Conservation (phyloP, 2,888 invertebrate genomes). For the Doris montereyensis region DNA sequence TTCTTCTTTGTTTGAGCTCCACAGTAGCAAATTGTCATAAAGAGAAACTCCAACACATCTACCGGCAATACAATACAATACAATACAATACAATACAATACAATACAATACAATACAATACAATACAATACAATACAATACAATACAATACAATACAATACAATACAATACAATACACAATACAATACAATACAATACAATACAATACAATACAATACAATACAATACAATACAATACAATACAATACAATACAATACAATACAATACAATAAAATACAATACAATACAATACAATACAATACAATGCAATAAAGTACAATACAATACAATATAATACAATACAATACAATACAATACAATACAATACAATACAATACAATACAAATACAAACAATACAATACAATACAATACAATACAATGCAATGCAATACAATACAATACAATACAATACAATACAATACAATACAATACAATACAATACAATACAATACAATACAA, state of each 20-base stretch:
- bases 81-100: background rate
- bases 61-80: background rate
- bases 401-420: background rate
- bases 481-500: background rate
- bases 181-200: background rate
- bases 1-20: no score
- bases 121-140: background rate
- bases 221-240: background rate
- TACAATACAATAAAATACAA: background rate
- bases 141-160: background rate
- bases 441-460: background rate
- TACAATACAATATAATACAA: background rate
- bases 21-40: no score
- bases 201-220: background rate
- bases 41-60: no score
- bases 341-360: background rate
- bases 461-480: background rate
- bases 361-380: background rate
- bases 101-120: background rate
- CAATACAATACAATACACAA: background rate
- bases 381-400: background rate
- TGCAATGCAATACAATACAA: background rate
- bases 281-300: background rate
- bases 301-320: background rate
- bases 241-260: background rate